Conservation (phyloP, 2,797 vertebrate species). For the Trachops cirrhosus region DNA sequence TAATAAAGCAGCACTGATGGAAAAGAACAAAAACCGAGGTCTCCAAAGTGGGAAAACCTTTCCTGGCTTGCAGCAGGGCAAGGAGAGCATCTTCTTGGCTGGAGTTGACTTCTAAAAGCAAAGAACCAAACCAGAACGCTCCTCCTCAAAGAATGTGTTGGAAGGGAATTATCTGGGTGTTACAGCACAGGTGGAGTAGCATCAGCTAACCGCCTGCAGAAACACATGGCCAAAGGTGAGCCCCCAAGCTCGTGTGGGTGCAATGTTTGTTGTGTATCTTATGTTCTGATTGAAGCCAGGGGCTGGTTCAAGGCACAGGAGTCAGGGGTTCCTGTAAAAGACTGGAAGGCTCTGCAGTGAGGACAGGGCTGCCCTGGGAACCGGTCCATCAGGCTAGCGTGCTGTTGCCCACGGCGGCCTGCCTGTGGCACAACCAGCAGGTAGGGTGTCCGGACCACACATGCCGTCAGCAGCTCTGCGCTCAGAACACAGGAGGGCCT, state of each 20-base stretch:
- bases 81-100: background rate
- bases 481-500: background rate
- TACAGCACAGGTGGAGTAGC: background rate
- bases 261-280: background rate
- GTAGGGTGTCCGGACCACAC: background rate
- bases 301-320: background rate
- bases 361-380: background rate
- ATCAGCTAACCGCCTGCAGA: background rate
- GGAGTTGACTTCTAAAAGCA: background rate
- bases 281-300: background rate
- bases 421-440: background rate
- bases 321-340: background rate
- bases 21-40: background rate
- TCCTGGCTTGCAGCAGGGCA: background rate
- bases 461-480: background rate
- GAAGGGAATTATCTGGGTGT: background rate
- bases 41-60: background rate
- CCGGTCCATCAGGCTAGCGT: background rate
- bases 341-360: background rate
- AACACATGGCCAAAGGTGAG: background rate
- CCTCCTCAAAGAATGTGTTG: background rate
- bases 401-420: background rate
- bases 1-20: background rate
- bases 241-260: background rate
- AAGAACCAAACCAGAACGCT: background rate